Conservation (phyloP, 2,888 invertebrate species). For the Byasa hedistus region DNA sequence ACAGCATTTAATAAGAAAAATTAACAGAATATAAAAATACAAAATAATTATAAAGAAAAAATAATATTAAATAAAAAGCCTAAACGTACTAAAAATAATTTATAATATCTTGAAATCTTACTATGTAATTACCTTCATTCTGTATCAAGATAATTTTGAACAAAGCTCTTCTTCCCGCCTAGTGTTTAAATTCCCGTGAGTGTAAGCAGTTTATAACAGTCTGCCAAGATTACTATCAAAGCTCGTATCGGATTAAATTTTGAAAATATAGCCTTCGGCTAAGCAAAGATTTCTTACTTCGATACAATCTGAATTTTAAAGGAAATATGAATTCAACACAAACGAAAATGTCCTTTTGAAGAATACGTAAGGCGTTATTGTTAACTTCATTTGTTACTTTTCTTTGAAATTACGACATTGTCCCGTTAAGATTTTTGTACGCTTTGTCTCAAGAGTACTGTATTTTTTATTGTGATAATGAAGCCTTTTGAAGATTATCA, state of each 20-base stretch:
- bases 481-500: neutral
- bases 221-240: constrained; percentile 16
- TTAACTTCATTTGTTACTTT: neutral
- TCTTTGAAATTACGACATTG: constrained; percentile 1
- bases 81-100: neutral
- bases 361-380: neutral
- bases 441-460: neutral
- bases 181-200: constrained; percentile 21
- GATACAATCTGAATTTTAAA: neutral
- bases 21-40: no score
- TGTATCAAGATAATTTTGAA: constrained; percentile 10
- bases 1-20: no score
- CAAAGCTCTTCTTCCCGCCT: constrained; percentile 13
- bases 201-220: constrained; percentile 19
- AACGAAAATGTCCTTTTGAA: constrained; percentile 1
- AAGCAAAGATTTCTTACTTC: constrained; percentile 3
- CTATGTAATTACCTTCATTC: constrained; percentile 2
- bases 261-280: constrained; percentile 9
- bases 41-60: neutral
- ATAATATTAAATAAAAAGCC: neutral
- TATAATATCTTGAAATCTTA: neutral
- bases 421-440: neutral
- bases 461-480: neutral
- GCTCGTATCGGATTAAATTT: constrained; percentile 16
- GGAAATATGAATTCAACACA: neutral